Conservation (phyloP, 23 tunicate genomes). For the Botrylloides violaceus region DNA sequence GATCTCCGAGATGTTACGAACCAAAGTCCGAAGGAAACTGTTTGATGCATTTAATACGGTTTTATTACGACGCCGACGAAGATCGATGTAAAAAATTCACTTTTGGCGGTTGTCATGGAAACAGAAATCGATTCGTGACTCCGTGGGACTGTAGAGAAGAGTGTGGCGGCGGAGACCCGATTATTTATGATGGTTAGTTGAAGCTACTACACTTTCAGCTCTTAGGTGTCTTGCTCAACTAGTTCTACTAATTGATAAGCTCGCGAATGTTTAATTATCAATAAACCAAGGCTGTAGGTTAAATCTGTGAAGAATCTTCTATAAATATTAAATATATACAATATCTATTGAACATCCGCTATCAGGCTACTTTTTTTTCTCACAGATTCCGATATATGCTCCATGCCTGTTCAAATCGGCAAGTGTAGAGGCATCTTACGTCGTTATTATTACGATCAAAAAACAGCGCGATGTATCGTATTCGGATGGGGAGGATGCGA, state of each 20-base stretch:
- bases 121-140: slow-evolving; percentile 53
- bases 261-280: too few species aligned
- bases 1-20: slow-evolving; percentile 25
- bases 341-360: too few species aligned
- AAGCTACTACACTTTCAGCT: too few species aligned
- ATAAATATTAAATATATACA: too few species aligned
- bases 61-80: slow-evolving; percentile 31
- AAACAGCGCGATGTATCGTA: slow-evolving; percentile 38
- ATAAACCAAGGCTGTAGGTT: too few species aligned
- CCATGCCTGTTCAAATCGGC: slow-evolving; percentile 6
- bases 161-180: slow-evolving; percentile 17
- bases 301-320: too few species aligned
- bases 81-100: slow-evolving; percentile 31
- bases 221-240: too few species aligned
- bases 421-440: slow-evolving; percentile 41
- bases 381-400: slow-evolving; percentile 1
- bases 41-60: slow-evolving; percentile 23
- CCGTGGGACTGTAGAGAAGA: slow-evolving; percentile 23
- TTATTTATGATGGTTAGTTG: too few species aligned
- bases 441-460: slow-evolving; percentile 69
- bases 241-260: too few species aligned
- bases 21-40: slow-evolving; percentile 59
- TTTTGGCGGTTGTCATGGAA: slow-evolving; percentile 83
- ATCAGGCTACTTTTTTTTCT: too few species aligned
- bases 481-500: slow-evolving; percentile 64